Conservation (phyloP, 2,113 vertebrate genomes). For the Corythaeola cristata region DNA sequence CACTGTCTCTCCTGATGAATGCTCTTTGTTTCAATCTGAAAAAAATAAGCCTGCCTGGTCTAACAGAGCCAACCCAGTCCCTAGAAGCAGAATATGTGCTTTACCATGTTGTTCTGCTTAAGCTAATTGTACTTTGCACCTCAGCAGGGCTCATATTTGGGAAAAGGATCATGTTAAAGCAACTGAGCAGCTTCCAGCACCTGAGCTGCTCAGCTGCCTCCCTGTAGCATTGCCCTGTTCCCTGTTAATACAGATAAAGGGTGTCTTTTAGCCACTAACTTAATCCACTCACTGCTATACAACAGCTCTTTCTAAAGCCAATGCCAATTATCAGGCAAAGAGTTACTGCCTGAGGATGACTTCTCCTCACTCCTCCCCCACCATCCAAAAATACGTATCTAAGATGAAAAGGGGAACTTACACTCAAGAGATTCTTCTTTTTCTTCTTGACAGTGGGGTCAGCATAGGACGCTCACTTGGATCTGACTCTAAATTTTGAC, state of each 20-base stretch:
- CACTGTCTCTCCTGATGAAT: not conserved
- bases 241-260: not conserved
- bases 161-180: not conserved
- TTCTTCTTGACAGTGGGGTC: not conserved
- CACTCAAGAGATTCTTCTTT: not conserved
- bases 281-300: fast-evolving
- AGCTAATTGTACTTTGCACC: conserved; percentile 17
- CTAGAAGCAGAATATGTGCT: not conserved
- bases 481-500: not conserved
- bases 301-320: not conserved
- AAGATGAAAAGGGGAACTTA: not conserved
- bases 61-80: not conserved
- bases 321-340: not conserved
- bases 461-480: not conserved
- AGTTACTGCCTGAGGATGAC: not conserved
- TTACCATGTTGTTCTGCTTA: not conserved
- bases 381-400: not conserved
- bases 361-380: not conserved
- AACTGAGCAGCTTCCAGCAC: not conserved
- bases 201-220: not conserved
- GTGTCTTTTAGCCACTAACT: not conserved
- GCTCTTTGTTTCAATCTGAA: not conserved
- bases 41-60: not conserved
- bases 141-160: not conserved
- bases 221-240: not conserved